Conservation (phyloP, 1,140 invertebrate genomes). For the Zaprionus taronus region DNA sequence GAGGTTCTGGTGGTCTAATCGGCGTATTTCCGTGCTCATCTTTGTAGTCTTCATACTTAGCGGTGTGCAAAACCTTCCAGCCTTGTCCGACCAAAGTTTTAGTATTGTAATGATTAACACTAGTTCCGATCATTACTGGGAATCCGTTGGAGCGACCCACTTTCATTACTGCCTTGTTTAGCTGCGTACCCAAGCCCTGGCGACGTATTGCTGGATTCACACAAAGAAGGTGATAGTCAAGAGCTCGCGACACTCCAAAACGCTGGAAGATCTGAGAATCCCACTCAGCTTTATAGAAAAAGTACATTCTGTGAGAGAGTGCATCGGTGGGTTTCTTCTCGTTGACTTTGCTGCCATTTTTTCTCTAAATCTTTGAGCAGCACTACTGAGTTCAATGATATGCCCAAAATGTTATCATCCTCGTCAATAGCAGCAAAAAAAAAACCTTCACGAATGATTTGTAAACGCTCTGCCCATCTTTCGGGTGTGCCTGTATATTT, state of each 20-base stretch:
- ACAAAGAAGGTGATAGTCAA: constrained; percentile 55
- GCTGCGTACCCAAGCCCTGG: constrained; percentile 49
- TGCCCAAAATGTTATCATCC: no score
- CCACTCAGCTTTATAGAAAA: no score
- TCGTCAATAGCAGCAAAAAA: no score
- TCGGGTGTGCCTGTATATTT: no score
- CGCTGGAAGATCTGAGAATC: no score
- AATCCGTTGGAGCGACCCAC: constrained; percentile 44
- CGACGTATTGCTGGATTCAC: constrained; percentile 43
- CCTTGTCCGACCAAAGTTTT: constrained; percentile 41
- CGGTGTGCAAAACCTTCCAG: constrained; percentile 40
- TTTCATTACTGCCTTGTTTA: constrained; percentile 37
- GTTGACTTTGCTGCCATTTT: no score
- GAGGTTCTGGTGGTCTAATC: constrained; percentile 44
- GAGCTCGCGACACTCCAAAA: constrained; percentile 6
- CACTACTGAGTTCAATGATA: no score
- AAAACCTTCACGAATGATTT: no score
- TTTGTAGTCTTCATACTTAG: constrained; percentile 54
- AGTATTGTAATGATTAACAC: constrained; percentile 49
- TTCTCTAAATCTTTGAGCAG: no score
- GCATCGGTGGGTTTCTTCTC: no score
- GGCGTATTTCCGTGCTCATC: constrained; percentile 53
- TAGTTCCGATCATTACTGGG: constrained; percentile 47
- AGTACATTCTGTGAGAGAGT: no score
- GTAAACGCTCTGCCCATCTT: no score